A percentile compares a stretch with the other conserved stretches of the same genome.
phyloP scores from a whole-genome alignment of 2,888 invertebrate genomes.

The Oxystoma pomonae region DNA sequence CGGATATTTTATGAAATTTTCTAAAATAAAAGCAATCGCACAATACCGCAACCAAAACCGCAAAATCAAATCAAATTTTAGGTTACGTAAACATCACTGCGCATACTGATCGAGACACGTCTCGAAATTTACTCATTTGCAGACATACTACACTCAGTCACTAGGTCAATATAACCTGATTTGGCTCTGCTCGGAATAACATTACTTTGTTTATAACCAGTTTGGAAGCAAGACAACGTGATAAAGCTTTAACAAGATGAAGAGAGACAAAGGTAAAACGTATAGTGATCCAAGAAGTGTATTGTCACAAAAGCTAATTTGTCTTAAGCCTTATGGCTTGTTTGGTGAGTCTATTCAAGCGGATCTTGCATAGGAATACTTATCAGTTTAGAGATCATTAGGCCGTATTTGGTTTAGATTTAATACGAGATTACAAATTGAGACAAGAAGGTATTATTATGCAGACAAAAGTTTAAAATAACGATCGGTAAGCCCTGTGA shows the following conservation, averaged over 20 bases:
- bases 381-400: background rate
- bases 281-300: no score
- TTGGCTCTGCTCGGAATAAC: no score
- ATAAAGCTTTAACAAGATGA: no score
- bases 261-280: no score
- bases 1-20: no score
- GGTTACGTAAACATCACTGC: background rate
- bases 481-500: no score
- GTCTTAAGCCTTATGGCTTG: background rate
- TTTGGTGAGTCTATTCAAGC: background rate
- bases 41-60: no score
- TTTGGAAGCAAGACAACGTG: no score
- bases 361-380: background rate
- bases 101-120: background rate
- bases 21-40: no score
- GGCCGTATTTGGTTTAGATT: background rate
- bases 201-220: no score
- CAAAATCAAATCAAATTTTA: background rate
- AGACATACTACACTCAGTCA: background rate
- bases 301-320: background rate
- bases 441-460: background rate
- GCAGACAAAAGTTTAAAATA: no score
- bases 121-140: background rate
- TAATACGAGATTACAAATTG: background rate
- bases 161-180: background rate